A percentile compares a stretch with the other conserved stretches of the same genome.
These are phyloP conservation scores for Epizoanthus fatuus DNA, from an alignment of 92 coral and sea anemone genomes.

Conservation along the genomic window DNA sequence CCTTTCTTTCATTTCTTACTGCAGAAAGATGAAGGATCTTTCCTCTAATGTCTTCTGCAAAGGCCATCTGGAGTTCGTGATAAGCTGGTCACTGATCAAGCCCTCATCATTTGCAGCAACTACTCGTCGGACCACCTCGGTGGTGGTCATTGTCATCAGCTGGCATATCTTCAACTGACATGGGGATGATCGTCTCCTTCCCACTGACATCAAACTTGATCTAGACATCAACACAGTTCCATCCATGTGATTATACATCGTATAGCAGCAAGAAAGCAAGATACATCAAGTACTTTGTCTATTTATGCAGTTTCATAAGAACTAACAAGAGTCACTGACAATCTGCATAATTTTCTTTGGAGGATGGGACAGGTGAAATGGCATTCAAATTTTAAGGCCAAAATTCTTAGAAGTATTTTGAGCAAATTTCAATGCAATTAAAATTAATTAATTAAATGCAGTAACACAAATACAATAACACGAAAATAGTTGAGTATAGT, in stretches of 20 bases:
- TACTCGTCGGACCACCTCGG: constrained; percentile 30
- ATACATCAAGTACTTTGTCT: neutral
- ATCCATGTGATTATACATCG: too few relatives aligned
- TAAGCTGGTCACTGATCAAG: constrained; percentile 53
- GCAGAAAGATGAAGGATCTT: constrained; percentile 43
- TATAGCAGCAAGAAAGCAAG: neutral
- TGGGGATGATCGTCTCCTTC: neutral
- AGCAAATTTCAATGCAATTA: too few relatives aligned
- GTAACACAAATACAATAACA: too few relatives aligned
- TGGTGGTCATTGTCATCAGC: neutral
- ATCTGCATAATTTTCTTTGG: too few relatives aligned
- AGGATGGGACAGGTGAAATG: too few relatives aligned
- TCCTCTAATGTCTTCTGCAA: constrained; percentile 13
- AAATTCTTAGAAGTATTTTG: too few relatives aligned
- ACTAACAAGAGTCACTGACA: too few relatives aligned
- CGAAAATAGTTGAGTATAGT: too few relatives aligned
- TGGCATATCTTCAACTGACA: neutral
- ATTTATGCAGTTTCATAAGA: too few relatives aligned
- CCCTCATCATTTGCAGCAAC: constrained; percentile 56
- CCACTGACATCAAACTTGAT: neutral
- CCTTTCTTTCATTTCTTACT: constrained; percentile 7
- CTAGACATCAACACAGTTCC: neutral
- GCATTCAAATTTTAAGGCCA: too few relatives aligned
- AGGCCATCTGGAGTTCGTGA: constrained; percentile 52
- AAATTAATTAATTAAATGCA: too few relatives aligned